Evolutionary conservation across 2,113 vertebrate genomes (phyloP).

Genomic region (Cryptotis parvus): DNA sequence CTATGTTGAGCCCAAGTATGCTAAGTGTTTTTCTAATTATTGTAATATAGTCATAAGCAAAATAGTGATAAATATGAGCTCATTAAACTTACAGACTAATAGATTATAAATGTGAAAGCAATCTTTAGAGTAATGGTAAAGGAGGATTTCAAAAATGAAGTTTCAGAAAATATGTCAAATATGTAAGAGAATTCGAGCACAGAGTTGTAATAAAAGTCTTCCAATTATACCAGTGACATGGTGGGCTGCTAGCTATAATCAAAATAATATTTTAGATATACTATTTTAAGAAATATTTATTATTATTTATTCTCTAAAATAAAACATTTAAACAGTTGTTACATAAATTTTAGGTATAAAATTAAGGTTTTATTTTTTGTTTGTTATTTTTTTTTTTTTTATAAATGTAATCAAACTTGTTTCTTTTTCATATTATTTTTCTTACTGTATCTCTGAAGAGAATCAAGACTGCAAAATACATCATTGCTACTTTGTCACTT

Average conservation of each 20-base stretch:
- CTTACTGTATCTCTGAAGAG: background rate
- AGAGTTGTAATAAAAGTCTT: background rate
- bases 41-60: background rate
- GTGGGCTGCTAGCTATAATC: background rate
- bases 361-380: slow-evolving; percentile 16
- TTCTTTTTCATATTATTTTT: background rate
- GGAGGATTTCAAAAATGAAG: slow-evolving; percentile 2
- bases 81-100: background rate
- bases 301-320: background rate
- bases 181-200: background rate
- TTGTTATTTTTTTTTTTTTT: slow-evolving; percentile 55
- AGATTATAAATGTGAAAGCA: background rate
- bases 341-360: background rate
- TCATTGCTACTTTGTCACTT: background rate
- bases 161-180: background rate
- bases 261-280: background rate
- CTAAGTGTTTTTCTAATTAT: background rate
- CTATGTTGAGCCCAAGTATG: background rate
- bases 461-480: slow-evolving; percentile 20
- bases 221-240: background rate
- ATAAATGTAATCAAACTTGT: background rate
- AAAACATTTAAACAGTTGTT: background rate
- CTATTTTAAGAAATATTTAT: slow-evolving; percentile 20
- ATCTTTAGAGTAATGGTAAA: slow-evolving; percentile 14
- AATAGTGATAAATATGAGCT: background rate